Percentiles rank a stretch among this genome's conserved stretches.
Evolutionary conservation across 30 jellyfish, hydroid and myxozoan genomes (phyloP).

Genomic region (Aurelia coerulea): DNA sequence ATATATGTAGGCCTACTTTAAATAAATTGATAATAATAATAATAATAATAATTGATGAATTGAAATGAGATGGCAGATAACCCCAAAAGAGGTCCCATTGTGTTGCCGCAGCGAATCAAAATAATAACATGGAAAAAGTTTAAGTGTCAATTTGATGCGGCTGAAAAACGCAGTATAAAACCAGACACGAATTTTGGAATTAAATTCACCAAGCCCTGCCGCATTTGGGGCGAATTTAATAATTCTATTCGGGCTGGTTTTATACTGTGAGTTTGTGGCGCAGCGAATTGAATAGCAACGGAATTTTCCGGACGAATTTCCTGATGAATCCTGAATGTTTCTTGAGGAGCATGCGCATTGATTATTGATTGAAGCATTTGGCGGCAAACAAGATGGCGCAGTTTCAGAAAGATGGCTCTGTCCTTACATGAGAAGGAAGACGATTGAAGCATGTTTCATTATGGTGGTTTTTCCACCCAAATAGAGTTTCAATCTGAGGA

Average conservation of each 20-base stretch:
- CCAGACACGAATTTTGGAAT: too few relatives aligned
- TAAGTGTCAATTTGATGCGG: too few relatives aligned
- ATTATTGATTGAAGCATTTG: too few relatives aligned
- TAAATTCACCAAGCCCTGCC: slow-evolving; percentile 6
- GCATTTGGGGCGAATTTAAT: neutral
- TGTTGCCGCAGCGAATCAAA: too few relatives aligned
- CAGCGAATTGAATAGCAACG: neutral
- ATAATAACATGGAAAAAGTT: too few relatives aligned
- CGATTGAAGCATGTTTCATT: neutral
- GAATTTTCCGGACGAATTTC: slow-evolving; percentile 9
- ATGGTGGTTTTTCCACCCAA: neutral
- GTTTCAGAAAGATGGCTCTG: neutral
- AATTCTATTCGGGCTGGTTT: neutral
- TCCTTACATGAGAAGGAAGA: neutral
- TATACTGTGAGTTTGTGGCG: slow-evolving; percentile 1
- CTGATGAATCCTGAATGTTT: neutral
- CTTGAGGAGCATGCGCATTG: neutral
- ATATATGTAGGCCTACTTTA: too few relatives aligned
- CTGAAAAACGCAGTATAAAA: too few relatives aligned
- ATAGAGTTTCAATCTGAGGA: neutral
- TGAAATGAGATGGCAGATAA: too few relatives aligned
- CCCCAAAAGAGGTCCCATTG: too few relatives aligned
- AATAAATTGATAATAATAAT: too few relatives aligned
- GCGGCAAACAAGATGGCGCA: too few relatives aligned
- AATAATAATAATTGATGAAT: too few relatives aligned